Evolutionary conservation across 2,888 invertebrate species (phyloP).

Genomic region (Ceramica pisi): DNA sequence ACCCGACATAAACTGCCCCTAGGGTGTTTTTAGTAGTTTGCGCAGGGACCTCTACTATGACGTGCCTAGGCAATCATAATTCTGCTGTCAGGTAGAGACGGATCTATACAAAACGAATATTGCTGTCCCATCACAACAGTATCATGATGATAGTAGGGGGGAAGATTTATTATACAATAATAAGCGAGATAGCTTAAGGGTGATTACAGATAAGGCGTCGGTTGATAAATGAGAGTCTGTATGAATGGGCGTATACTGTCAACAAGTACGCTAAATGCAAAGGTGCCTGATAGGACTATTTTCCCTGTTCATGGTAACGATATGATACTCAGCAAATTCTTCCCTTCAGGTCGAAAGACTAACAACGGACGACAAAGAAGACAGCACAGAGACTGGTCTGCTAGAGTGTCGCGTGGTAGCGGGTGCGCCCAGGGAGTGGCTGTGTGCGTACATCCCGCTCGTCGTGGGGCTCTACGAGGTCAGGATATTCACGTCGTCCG

Average conservation of each 20-base stretch:
- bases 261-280: neutral
- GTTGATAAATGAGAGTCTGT: too few species aligned
- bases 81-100: too few species aligned
- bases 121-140: too few species aligned
- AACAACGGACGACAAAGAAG: slow-evolving; percentile 84
- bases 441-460: slow-evolving; percentile 97
- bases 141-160: too few species aligned
- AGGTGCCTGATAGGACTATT: neutral
- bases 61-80: too few species aligned
- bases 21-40: too few species aligned
- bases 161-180: too few species aligned
- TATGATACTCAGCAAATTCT: neutral
- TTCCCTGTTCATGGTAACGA: neutral
- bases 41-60: too few species aligned
- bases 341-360: slow-evolving; percentile 84
- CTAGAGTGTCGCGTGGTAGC: slow-evolving; percentile 92
- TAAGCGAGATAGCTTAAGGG: too few species aligned
- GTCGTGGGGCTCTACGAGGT: slow-evolving; percentile 98
- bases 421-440: slow-evolving; percentile 94
- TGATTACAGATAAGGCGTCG: too few species aligned
- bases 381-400: slow-evolving; percentile 81
- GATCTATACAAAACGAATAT: too few species aligned
- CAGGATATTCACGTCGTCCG: slow-evolving; percentile 93
- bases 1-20: too few species aligned
- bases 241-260: neutral